Evolutionary conservation across 1,140 invertebrate genomes (phyloP), one percentile per base, ranked within the genome.

Genomic region (Ceratitis capitata): DNA sequence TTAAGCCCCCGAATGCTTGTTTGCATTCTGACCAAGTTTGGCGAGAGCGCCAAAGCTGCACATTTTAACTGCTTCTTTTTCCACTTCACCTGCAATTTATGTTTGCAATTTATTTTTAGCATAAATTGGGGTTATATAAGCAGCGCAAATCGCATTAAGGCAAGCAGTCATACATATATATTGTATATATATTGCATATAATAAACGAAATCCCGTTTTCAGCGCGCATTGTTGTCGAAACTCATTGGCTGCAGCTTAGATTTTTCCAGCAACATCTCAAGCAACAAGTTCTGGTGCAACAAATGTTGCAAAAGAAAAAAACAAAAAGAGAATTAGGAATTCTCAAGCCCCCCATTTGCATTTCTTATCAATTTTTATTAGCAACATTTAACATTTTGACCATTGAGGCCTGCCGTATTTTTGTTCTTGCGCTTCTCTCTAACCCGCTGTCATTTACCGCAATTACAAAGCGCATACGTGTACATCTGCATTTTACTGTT

Each of bases 81-180:
- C 32, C 23, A 1, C 39, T 23, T 47, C 39, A 2, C 19, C 7
- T 9, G 39, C 39, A 16, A 45, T 7, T 78, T 78, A 26, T 78
- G 19, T 45, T 78, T n/a, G 23, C 7, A 45, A 39, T 45, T 78
- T 45, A 45, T 42, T 78, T 78, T 78, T 78, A 78, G 39, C 39
- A 23, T 78, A 12, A 78, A 78, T n/a, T 78, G 42, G 16, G 69
- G 42, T 78, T 78, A 78, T 78, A 78, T 78, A 78, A 78, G 69
- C 42, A 2, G n/a, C 32, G 3, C 32, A 7, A 6, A 35, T 12
- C 14, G 2, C 29, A 69, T 35, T 5, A 39, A 19, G 47, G 47
- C 47, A 49, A 4, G 51, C 51, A 53, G n/a, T 19, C 51, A 53
- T 19, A 53, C 9, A 53, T 16, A 4, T 19, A 7, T 49, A 7